These are phyloP conservation scores for Dermochelys coriacea DNA, from an alignment of 2,797 vertebrate species.

Conservation along the genomic window DNA sequence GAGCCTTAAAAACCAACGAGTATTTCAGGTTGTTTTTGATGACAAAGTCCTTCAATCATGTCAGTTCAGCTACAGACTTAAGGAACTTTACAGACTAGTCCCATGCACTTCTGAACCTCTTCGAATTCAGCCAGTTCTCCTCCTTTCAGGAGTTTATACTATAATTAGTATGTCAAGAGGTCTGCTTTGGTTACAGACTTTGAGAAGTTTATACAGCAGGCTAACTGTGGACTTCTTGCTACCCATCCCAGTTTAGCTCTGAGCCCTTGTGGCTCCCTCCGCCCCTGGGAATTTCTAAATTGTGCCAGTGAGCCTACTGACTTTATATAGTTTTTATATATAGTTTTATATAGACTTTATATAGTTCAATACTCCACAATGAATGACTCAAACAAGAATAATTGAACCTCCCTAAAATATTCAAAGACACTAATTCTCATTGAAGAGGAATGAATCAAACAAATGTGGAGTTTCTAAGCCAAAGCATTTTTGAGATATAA, in stretches of 20 bases:
- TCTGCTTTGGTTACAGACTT: constrained; percentile 39
- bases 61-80: not conserved
- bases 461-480: constrained; percentile 15
- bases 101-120: constrained; percentile 8
- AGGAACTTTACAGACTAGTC: constrained; percentile 19
- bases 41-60: not conserved
- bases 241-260: constrained; percentile 29
- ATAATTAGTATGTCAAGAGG: constrained; percentile 21
- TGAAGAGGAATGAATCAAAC: constrained; percentile 52
- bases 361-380: constrained; percentile 43
- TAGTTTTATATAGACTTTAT: constrained; percentile 19
- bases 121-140: not conserved
- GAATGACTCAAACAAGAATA: constrained; percentile 53
- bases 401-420: not conserved
- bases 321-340: constrained; percentile 54
- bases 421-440: constrained; percentile 42
- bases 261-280: constrained; percentile 13
- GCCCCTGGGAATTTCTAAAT: constrained; percentile 37
- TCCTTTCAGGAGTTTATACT: not conserved
- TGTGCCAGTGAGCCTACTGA: constrained; percentile 17
- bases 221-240: constrained; percentile 12
- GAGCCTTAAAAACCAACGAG: constrained; percentile 19
- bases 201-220: constrained; percentile 22
- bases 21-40: not conserved
- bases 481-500: constrained; percentile 47